These are phyloP conservation scores for Dendrophyllia cribrosa DNA, from an alignment of 64 coral and sea anemone genomes.

Conservation along the genomic window DNA sequence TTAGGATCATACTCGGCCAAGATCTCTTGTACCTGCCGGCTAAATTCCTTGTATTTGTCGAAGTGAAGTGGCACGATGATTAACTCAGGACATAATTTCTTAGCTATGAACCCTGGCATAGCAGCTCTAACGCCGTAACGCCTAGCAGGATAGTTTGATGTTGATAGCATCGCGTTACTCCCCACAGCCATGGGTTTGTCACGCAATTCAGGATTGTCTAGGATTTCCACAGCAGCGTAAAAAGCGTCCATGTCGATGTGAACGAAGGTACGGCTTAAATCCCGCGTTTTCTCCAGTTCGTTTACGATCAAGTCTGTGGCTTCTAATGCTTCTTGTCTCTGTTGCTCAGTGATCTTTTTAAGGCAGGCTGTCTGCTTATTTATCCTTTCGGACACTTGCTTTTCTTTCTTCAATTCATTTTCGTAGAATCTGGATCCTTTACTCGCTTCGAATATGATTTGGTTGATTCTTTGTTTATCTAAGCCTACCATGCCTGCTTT, in stretches of 20 bases:
- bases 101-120: constrained; percentile 99
- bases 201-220: constrained; percentile 86
- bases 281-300: constrained; percentile 88
- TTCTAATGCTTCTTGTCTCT: constrained; percentile 74
- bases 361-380: constrained; percentile 48
- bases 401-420: constrained; percentile 92
- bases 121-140: constrained; percentile 92
- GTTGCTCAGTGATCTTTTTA: constrained; percentile 52
- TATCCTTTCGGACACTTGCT: constrained; percentile 91
- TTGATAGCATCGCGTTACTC: constrained; percentile 87
- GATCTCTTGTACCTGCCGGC: constrained; percentile 77
- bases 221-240: constrained; percentile 97
- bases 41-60: constrained; percentile 85
- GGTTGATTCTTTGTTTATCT: constrained; percentile 94
- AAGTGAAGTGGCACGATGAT: constrained; percentile 83
- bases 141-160: constrained; percentile 93
- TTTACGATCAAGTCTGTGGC: constrained; percentile 76
- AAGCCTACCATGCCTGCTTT: constrained; percentile 99
- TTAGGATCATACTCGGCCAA: constrained; percentile 85
- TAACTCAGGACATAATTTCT: constrained; percentile 94
- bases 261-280: constrained; percentile 89
- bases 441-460: constrained; percentile 97
- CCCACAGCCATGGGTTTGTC: constrained; percentile 98
- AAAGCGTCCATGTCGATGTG: constrained; percentile 99
- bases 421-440: constrained; percentile 97